Evolutionary conservation across 2,797 vertebrate species (phyloP), one percentile per base, ranked within the genome.

Genomic region (Mycteria americana): DNA sequence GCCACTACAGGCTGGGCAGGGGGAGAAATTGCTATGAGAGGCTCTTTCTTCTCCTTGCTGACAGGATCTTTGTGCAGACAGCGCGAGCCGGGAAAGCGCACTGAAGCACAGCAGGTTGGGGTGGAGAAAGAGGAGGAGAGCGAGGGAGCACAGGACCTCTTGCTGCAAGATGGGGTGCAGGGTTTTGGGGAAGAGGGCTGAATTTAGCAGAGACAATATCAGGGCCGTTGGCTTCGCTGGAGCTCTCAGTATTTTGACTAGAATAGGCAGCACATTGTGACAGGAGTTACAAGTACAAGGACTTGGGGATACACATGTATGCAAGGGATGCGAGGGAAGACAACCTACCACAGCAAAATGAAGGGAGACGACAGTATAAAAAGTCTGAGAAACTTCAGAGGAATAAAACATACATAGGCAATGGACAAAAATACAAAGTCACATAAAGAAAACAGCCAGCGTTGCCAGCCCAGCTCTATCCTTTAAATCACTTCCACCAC

Each of bases 401-500:
- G 25, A 83, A 64, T 59, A 35, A 77, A 67, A 80, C 35, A 48
- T 7, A 37, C 21, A 43, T 2, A 65, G 53, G 54, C 41, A 69
- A 53, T 0, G 39, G 76, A 53, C 39, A 91, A 79, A 92, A 78
- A 67, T 7, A 62, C 27, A 60, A 50, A 86, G 80, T 46, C n/a
- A 39, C 43, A n/a, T 14, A 60, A 90, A 86, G 67, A 84, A 76
- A 81, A 65, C 41, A 69, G 50, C 75, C 5, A 46, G 46, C 0
- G 0, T 1, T 69, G 43, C 78, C 74, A 93, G 77, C n/a, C 33
- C 77, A 74, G 48, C 59, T 53, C 70, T 63, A 81, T 67, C 60
- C 78, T 80, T 92, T 85, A 68, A 80, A 94, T 91, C 81, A 91
- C 78, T 93, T 83, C 81, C 75, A 91, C 60, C 56, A 75, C 8